Percentiles rank a stretch among this genome's conserved stretches.
Evolutionary conservation across 37 sponge, comb jelly and placozoan species (phyloP).

Genomic region (Amphimedon queenslandica): DNA sequence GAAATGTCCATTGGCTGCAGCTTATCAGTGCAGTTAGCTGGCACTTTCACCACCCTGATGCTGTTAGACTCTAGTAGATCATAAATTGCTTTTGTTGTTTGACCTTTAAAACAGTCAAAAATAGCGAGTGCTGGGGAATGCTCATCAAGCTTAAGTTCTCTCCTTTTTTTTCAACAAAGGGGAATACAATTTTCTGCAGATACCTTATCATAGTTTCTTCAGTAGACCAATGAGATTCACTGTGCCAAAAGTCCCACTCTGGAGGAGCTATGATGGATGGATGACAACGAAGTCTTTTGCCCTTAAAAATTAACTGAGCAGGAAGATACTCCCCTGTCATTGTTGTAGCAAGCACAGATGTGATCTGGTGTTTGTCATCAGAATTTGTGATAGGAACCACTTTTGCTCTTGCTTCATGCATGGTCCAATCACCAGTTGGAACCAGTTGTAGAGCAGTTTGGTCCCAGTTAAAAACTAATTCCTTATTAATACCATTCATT

Average conservation of each 20-base stretch:
- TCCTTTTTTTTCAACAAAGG: slow-evolving; percentile 26
- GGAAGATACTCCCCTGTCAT: slow-evolving; percentile 34
- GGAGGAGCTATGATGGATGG: slow-evolving; percentile 23
- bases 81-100: slow-evolving; percentile 2
- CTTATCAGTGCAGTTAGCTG: slow-evolving; percentile 38
- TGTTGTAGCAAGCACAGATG: slow-evolving; percentile 40
- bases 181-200: slow-evolving; percentile 40
- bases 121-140: slow-evolving; percentile 32
- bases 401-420: slow-evolving; percentile 23
- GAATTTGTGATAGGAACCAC: slow-evolving; percentile 15
- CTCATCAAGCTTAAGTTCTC: slow-evolving; percentile 9
- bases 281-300: slow-evolving; percentile 40
- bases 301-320: slow-evolving; percentile 41
- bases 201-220: slow-evolving; percentile 47
- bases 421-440: slow-evolving; percentile 45
- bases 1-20: slow-evolving; percentile 51
- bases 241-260: slow-evolving; percentile 40
- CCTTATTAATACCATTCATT: slow-evolving; percentile 27
- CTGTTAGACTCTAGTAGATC: neutral
- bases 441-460: slow-evolving; percentile 41
- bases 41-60: slow-evolving; percentile 25
- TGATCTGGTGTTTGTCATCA: slow-evolving; percentile 59
- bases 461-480: slow-evolving; percentile 51
- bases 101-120: slow-evolving; percentile 44
- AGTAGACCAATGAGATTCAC: slow-evolving; percentile 54